These are phyloP conservation scores for Drosophila paracracens DNA, from an alignment of 2,888 invertebrate genomes.

Conservation along the genomic window DNA sequence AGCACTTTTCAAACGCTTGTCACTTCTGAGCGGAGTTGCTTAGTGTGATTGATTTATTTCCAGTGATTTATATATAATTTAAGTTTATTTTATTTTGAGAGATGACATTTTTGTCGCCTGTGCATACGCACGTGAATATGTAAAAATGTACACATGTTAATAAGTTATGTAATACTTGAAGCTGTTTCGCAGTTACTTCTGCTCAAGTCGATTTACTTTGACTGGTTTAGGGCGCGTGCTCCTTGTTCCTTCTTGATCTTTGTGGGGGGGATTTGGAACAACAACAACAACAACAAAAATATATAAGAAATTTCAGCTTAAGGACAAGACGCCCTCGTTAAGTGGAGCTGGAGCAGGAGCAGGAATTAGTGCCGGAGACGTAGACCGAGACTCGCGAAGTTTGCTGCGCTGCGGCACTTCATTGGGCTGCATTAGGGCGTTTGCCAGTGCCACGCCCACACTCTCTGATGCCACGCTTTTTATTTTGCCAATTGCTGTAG, in stretches of 20 bases:
- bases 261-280: neutral
- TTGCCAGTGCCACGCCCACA: slow-evolving; percentile 41
- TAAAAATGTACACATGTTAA: neutral
- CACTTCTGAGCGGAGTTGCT: neutral
- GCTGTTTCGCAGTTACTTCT: slow-evolving; percentile 16
- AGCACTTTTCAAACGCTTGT: neutral
- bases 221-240: slow-evolving; percentile 26
- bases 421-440: slow-evolving; percentile 43
- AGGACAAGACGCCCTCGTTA: slow-evolving; percentile 51
- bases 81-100: neutral
- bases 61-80: neutral
- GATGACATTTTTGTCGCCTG: slow-evolving; percentile 41
- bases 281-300: neutral
- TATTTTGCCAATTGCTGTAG: slow-evolving; percentile 1
- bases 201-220: slow-evolving; percentile 21
- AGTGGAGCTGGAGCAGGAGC: slow-evolving; percentile 29
- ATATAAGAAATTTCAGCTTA: slow-evolving; percentile 3
- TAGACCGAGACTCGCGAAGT: slow-evolving; percentile 3
- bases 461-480: slow-evolving; percentile 2
- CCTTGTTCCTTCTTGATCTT: neutral
- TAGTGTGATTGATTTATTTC: neutral
- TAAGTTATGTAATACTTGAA: slow-evolving; percentile 1
- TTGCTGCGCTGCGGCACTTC: slow-evolving; percentile 28
- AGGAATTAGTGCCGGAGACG: neutral
- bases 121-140: neutral